Evolutionary conservation across 2,797 vertebrate genomes (phyloP), one percentile per base, ranked within the genome.

Genomic region (Phaenicophaeus curvirostris): DNA sequence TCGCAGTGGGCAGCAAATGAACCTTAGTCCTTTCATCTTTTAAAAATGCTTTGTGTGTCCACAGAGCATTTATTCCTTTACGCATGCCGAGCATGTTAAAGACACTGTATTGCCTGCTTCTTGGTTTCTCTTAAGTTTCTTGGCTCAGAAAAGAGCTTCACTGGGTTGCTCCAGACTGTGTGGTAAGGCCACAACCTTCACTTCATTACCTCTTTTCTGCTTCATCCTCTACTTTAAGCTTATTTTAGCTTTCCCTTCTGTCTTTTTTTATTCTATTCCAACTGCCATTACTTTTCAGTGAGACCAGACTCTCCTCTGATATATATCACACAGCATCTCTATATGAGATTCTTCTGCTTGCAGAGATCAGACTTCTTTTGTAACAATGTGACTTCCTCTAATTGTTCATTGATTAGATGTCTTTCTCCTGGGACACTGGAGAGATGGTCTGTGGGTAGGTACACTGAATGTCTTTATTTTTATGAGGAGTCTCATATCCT

Each of bases 311-410:
- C 28, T 81, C 59, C 65, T 89, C 85, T 87, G 62, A 54, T 80
- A 77, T 28, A 15, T 61, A 50, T 46, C 61, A 46, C 33, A 30
- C 2, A 1, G 20, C 42, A 48, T 41, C 48, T 89, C 81, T 66
- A 1, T 21, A 28, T 58, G 54, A 72, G 44, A 80, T 46, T 93
- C 72, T 63, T 33, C 72, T 75, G 25, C 58, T 84, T 88, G 50
- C 72, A 72, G 71, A 75, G 79, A 78, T 54, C 61, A 94, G 87
- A 57, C 33, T 59, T 72, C 48, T 74, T 61, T 25, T 83, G 0
- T 80, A 91, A 91, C 69, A 91, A 78, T 93, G 46, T 20, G 27
- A 30, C 83, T 94, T 96, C 89, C 95, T 91, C 62, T 91, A 81
- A 96, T 96, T 96, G 94, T 96, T 91, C 4, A 5, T 78, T 93